Evolutionary conservation across 2,113 vertebrate species (phyloP), one percentile per base, ranked within the genome.

Genomic region (Salvelinus sp.): DNA sequence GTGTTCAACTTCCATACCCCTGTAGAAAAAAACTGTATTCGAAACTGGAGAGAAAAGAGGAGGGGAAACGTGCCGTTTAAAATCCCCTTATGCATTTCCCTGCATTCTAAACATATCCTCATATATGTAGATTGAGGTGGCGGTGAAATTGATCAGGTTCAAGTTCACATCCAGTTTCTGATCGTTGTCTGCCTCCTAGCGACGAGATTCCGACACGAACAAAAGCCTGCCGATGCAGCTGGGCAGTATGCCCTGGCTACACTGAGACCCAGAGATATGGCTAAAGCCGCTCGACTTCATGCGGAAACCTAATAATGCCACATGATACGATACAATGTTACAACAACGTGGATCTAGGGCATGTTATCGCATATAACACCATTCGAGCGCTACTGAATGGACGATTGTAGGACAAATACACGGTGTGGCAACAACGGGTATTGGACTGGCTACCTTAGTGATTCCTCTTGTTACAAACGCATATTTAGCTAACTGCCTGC

Each of bases 121-220:
- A 86, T 89, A 90, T 86, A 88, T 84, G 89, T 79, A 89, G 88
- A 90, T 91, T 81, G 85, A 86, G 85, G 89, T 88, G 91, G 86
- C 84, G 84, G 89, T 87, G 91, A 93, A 94, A 93, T 91, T 88
- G 94, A 93, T 94, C 94, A 93, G 94, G 95, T 95, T 96, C 94
- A 93, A 95, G 94, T 94, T 94, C 92, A 91, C 82, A 3, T 38
- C 66, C 66, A 44, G 96, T 95, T 16, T 93, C 92, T 95, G 95
- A 96, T 96, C 96, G 91, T 91, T 91, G 89, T 95, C 94, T 97
- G 96, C 96, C 96, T 95, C 96, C 96, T 98, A 97, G 96, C 94
- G 96, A 95, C 94, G 78, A 83, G 82, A 64, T 77, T 72, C 66
- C 86, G 91, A 85, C 89, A 90, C 85, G 82, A 87, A 57, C 77